Evolutionary conservation across 2,113 vertebrate species (phyloP).

Genomic region (Connochaetes taurinus): DNA sequence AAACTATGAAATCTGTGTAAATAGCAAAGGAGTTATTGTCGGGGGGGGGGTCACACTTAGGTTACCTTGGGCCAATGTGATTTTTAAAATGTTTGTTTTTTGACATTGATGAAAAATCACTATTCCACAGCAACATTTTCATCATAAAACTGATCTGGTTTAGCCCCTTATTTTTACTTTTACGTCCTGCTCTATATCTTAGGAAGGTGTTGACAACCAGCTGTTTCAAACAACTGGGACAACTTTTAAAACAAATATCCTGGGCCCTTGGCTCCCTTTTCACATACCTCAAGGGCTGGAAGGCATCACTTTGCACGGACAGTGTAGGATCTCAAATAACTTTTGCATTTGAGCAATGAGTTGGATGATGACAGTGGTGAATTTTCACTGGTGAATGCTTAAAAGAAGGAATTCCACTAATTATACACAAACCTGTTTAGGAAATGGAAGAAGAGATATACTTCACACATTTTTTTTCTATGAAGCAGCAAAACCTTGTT

Average conservation of each 20-base stretch:
- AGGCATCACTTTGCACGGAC: not conserved
- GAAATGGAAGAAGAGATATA: not conserved
- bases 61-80: constrained; percentile 58
- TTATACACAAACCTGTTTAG: not conserved
- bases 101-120: constrained; percentile 36
- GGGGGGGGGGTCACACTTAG: not conserved
- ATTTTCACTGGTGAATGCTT: not conserved
- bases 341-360: not conserved
- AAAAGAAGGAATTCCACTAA: not conserved
- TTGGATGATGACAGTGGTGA: not conserved
- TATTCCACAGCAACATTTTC: not conserved
- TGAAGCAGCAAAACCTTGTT: not conserved
- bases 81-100: constrained; percentile 67
- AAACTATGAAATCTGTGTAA: constrained; percentile 47
- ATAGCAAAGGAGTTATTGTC: not conserved
- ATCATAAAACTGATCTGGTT: not conserved
- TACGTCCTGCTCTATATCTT: not conserved
- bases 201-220: not conserved
- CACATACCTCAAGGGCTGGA: not conserved
- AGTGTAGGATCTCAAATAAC: not conserved
- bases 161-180: constrained; percentile 18
- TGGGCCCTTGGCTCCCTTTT: not conserved
- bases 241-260: not conserved
- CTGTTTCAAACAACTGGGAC: not conserved
- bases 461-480: not conserved